Percentiles rank a stretch among this genome's conserved stretches.
phyloP scores from a whole-genome alignment of 2,797 vertebrate genomes.

The Chromobotia macracanthus region DNA sequence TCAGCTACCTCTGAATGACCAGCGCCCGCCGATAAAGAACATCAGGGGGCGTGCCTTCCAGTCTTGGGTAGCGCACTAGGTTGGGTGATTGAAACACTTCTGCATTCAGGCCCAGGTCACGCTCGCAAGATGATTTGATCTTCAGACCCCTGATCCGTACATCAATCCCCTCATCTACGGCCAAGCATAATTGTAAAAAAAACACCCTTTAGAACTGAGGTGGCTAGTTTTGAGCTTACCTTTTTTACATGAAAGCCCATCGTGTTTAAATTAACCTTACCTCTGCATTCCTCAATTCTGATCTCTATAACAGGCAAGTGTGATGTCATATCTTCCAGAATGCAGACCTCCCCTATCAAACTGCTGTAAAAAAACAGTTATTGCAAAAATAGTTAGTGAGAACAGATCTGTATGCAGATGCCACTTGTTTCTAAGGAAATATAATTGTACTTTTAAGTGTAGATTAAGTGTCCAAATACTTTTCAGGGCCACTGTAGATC shows the following conservation, averaged over 20 bases:
- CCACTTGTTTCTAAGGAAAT: background rate
- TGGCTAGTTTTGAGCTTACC: background rate
- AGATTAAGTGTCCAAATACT: background rate
- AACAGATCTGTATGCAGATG: background rate
- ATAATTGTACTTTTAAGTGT: no score
- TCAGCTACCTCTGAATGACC: slow-evolving; percentile 91
- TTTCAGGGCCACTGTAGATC: background rate
- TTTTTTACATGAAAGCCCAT: background rate
- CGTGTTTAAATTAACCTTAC: slow-evolving; percentile 66
- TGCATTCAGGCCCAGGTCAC: slow-evolving; percentile 91
- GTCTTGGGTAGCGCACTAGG: slow-evolving; percentile 92
- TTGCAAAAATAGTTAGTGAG: no score
- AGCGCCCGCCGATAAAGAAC: slow-evolving; percentile 89
- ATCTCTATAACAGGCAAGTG: slow-evolving; percentile 93
- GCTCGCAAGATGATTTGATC: slow-evolving; percentile 93
- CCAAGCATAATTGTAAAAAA: background rate
- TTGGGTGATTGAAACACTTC: slow-evolving; percentile 93
- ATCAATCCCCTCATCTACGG: slow-evolving; percentile 92
- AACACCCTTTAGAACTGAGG: background rate
- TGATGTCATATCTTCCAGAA: slow-evolving; percentile 92
- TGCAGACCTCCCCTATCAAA: slow-evolving; percentile 93
- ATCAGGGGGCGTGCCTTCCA: slow-evolving; percentile 91
- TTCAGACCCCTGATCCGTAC: slow-evolving; percentile 94
- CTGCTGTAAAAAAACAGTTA: slow-evolving; percentile 75
- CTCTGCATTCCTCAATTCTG: slow-evolving; percentile 93